Conservation (phyloP, 2,888 invertebrate genomes). For the Lasioglossum morio region DNA sequence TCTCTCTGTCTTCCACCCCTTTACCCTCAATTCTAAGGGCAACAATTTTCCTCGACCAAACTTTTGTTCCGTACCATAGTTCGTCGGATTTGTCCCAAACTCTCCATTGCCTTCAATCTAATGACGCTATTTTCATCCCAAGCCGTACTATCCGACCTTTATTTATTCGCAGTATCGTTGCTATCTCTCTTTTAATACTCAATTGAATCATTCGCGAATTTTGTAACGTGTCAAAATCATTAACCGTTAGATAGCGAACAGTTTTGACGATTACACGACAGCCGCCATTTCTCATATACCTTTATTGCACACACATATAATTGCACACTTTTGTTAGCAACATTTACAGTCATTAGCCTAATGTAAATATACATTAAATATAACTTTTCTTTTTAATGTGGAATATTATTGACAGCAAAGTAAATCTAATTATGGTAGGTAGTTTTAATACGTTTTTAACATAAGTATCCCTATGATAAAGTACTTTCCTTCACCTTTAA, state of each 20-base stretch:
- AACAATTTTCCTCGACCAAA: conserved; percentile 5
- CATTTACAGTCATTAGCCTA: too few species aligned
- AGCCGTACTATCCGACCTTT: not conserved
- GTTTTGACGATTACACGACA: not conserved
- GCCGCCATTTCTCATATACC: too few species aligned
- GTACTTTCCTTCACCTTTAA: too few species aligned
- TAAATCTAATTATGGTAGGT: too few species aligned
- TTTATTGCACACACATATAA: too few species aligned
- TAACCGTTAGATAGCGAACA: not conserved
- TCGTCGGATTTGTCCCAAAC: not conserved
- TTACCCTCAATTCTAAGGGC: not conserved
- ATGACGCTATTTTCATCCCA: not conserved
- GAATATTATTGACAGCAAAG: too few species aligned
- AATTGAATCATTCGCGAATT: not conserved
- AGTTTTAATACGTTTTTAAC: too few species aligned
- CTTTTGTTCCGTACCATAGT: not conserved
- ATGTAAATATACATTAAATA: too few species aligned
- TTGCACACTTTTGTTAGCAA: too few species aligned
- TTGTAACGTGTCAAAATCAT: not conserved
- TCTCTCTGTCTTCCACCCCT: conserved; percentile 28
- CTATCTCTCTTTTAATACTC: too few species aligned
- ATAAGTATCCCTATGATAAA: too few species aligned
- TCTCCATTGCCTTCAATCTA: not conserved
- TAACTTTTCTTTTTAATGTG: too few species aligned
- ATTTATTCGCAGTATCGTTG: not conserved